These are phyloP conservation scores for Hemithea aestivaria DNA, from an alignment of 2,888 invertebrate species.

Conservation along the genomic window DNA sequence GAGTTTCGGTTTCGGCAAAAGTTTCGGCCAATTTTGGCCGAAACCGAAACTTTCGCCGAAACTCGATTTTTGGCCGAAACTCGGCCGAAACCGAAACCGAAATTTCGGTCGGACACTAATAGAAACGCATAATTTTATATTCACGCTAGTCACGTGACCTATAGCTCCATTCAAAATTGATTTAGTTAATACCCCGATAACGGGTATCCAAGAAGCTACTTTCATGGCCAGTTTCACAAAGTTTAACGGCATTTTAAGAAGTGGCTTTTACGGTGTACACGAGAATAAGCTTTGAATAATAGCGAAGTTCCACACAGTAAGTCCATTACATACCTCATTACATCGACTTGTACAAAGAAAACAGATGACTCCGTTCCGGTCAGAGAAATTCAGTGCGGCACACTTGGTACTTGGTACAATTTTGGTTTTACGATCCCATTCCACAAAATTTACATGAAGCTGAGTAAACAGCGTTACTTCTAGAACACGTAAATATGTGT, in stretches of 20 bases:
- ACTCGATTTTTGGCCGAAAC: too few relatives aligned
- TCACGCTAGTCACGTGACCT: too few relatives aligned
- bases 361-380: conserved; percentile 22
- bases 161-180: conserved; percentile 26
- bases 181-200: conserved; percentile 30
- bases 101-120: too few relatives aligned
- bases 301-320: conserved; percentile 17
- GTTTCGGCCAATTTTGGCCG: too few relatives aligned
- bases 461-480: conserved; percentile 45
- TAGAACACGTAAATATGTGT: conserved; percentile 48
- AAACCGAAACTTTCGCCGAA: too few relatives aligned
- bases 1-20: too few relatives aligned
- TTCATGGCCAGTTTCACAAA: conserved; percentile 38
- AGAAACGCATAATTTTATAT: too few relatives aligned
- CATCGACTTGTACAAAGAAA: conserved; percentile 22
- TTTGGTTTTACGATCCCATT: conserved; percentile 43
- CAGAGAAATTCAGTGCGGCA: conserved; percentile 12
- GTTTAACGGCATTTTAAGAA: conserved; percentile 40
- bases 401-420: conserved; percentile 15
- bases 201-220: conserved; percentile 29
- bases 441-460: conserved; percentile 45
- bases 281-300: conserved; percentile 32
- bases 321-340: conserved; percentile 22
- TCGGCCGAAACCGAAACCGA: too few relatives aligned
- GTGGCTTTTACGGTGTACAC: conserved; percentile 31